Conservation (phyloP, 2,797 vertebrate species). For the Coregonus suidteri region DNA sequence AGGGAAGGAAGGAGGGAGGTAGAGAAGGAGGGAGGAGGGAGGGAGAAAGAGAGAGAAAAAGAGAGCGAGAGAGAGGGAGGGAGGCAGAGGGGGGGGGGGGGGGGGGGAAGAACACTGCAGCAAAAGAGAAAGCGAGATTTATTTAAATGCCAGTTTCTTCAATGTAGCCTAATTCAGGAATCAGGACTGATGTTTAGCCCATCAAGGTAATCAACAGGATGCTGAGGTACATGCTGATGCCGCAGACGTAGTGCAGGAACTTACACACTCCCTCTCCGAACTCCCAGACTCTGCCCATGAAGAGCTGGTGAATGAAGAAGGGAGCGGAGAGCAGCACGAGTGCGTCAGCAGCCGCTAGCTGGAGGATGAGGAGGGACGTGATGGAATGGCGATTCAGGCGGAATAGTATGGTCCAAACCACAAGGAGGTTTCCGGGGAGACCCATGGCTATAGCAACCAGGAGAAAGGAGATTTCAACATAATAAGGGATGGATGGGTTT, state of each 20-base stretch:
- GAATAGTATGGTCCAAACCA: conserved; percentile 70
- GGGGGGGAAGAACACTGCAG: no score
- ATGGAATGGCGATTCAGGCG: conserved; percentile 62
- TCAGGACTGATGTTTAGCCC: conserved; percentile 37
- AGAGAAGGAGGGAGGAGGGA: no score
- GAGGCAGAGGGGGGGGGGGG: no score
- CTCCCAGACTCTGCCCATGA: conserved; percentile 43
- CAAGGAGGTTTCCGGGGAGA: conserved; percentile 71
- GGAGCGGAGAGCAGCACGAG: conserved; percentile 68
- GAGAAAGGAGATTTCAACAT: conserved; percentile 56
- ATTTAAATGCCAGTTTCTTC: no score
- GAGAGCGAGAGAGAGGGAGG: no score
- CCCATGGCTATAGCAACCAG: conserved; percentile 66
- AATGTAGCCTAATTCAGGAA: no score
- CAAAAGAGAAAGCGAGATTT: no score
- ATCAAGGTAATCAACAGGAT: conserved; percentile 63
- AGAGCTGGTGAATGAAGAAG: conserved; percentile 68
- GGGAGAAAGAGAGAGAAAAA: no score
- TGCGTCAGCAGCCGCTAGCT: conserved; percentile 69
- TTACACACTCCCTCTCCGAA: conserved; percentile 52
- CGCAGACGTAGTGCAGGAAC: conserved; percentile 61
- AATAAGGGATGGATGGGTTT: not conserved
- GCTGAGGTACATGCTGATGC: conserved; percentile 71
- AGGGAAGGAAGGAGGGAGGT: no score
- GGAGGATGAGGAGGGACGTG: conserved; percentile 66